A percentile compares a stretch with the other conserved stretches of the same genome.
Conservation (phyloP, 2,888 invertebrate genomes). For the Uropetala carovei region DNA sequence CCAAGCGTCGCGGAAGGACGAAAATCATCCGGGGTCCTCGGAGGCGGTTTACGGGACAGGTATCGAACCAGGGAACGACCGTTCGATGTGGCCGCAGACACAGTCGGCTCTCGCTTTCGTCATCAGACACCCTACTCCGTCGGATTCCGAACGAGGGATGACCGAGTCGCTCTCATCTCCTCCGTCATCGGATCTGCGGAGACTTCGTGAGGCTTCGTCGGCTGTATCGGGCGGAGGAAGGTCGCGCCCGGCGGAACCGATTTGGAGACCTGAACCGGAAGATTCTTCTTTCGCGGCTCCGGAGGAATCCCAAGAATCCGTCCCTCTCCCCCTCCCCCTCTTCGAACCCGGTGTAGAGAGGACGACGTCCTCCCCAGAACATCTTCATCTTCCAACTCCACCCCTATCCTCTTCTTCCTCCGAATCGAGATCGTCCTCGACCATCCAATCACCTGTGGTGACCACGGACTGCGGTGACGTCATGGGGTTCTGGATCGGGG, state of each 20-base stretch:
- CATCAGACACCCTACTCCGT: too few relatives aligned
- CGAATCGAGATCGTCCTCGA: background rate
- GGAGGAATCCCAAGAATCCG: background rate
- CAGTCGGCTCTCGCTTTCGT: too few relatives aligned
- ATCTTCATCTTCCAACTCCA: background rate
- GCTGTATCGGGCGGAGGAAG: too few relatives aligned
- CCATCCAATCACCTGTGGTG: background rate
- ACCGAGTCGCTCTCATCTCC: too few relatives aligned
- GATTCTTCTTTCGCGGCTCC: background rate
- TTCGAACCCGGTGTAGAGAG: background rate
- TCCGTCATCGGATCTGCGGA: too few relatives aligned
- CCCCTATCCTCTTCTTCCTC: background rate
- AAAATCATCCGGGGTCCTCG: too few relatives aligned
- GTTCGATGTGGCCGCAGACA: too few relatives aligned
- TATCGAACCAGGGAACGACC: too few relatives aligned
- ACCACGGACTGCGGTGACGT: slow-evolving; percentile 65
- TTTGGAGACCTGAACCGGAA: background rate
- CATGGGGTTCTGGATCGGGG: slow-evolving; percentile 55
- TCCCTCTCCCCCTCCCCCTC: background rate
- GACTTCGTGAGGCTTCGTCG: too few relatives aligned
- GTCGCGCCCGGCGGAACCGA: background rate
- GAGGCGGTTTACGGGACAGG: too few relatives aligned
- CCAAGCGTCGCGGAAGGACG: too few relatives aligned
- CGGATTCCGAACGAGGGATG: too few relatives aligned
- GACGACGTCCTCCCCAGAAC: background rate